These are phyloP conservation scores for Coreoperca whiteheadi DNA, from an alignment of 2,113 vertebrate species.

Conservation along the genomic window DNA sequence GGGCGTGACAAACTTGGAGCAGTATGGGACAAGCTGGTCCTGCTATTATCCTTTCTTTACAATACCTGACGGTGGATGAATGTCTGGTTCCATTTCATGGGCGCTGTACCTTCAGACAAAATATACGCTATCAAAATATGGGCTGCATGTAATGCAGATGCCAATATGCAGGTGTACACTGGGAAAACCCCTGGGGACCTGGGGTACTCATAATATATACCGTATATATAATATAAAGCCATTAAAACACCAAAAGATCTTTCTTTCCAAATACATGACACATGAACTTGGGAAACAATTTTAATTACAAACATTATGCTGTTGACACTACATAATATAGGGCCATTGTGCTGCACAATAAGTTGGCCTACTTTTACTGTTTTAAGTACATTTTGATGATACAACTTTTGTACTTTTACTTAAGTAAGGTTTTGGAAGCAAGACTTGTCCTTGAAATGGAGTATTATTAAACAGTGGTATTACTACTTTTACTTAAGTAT, in stretches of 20 bases:
- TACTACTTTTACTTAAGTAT: not conserved
- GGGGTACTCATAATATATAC: too few relatives aligned
- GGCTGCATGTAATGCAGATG: not conserved
- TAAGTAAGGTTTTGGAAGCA: not conserved
- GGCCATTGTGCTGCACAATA: not conserved
- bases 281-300: too few relatives aligned
- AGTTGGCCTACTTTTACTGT: not conserved
- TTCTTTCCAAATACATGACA: too few relatives aligned
- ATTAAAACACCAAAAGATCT: too few relatives aligned
- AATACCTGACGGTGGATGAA: too few relatives aligned
- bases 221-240: too few relatives aligned
- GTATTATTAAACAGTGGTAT: not conserved
- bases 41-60: too few relatives aligned
- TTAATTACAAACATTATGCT: too few relatives aligned
- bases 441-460: not conserved
- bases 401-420: not conserved
- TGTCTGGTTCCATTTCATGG: not conserved
- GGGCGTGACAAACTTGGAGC: too few relatives aligned
- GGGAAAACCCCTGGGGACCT: not conserved
- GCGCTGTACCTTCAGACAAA: not conserved
- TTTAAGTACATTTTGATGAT: not conserved
- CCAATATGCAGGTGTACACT: not conserved
- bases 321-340: not conserved
- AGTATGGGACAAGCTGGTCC: too few relatives aligned
- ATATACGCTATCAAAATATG: not conserved